Base-by-base conservation (phyloP, 2,888 invertebrate species). In the Cryptophagus acutangulus region DNA sequence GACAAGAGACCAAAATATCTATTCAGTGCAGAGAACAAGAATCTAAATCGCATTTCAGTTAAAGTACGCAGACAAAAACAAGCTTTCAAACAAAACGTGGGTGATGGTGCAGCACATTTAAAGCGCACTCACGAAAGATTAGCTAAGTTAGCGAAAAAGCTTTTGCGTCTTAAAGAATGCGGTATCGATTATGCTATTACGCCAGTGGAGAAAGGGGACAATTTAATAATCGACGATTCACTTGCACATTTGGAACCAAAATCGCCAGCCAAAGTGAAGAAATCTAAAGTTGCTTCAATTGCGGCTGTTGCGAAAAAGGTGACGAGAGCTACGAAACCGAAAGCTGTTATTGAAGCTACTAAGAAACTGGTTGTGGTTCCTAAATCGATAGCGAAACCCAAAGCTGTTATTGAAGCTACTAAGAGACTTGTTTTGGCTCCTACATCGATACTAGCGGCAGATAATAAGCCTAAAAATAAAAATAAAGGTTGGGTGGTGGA, bases 1-100 rank as follows among this genome's bases (percentile, higher is more conserved):
- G 79, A 81, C 46, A 75, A 82, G 81, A 59, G 77, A 69, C 55
- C 65, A 52, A 18, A 72, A 40, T 35, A 78, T 75, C 38, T 80
- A 78, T 59, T 62, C 39, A 39, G 45, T 17, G 54, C 54, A 4
- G 52, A 50, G 36, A 37, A 71, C 49, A 43, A 70, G 76, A 74
- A 72, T 3, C 48, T 61, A 9, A 59, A 70, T 20, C 70, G 72
- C 45, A 78, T 76, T 51, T 72, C 75, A 1, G 67, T 58, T 40
- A 59, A 70, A 43, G 55, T 55, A 6, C 64, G 65, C 18, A 69
- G 75, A 46, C 54, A 66, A 3, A 71, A 71, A 57, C 63, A 66
- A 38, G 71, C 72, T 46, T 70, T 67, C 60, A 72, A 69, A 46
- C 60, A 71, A 45, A 76, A 74, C 62, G 58, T 58, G n/a, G 66